phyloP scores from a whole-genome alignment of 2,888 invertebrate species.

The Mythimna impura region DNA sequence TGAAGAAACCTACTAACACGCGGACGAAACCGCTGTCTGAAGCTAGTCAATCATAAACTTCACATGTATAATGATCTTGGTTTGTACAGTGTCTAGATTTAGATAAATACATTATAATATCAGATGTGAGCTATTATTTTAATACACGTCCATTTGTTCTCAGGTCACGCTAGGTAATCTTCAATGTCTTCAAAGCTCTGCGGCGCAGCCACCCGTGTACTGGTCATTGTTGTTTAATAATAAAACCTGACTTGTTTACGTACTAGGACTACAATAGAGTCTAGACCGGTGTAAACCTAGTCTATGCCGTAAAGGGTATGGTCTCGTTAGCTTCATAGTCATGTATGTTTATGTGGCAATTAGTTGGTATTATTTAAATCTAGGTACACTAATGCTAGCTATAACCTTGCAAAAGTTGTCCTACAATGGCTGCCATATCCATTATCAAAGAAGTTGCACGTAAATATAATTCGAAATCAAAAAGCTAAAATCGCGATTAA shows the following conservation, averaged over 20 bases:
- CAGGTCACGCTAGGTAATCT: slow-evolving; percentile 46
- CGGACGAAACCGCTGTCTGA: too few species aligned
- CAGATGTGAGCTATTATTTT: slow-evolving; percentile 1
- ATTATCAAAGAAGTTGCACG: too few species aligned
- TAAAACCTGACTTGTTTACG: slow-evolving; percentile 32
- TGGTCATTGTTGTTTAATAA: slow-evolving; percentile 43
- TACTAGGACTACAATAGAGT: slow-evolving; percentile 12
- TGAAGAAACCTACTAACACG: too few species aligned
- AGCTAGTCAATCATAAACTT: too few species aligned
- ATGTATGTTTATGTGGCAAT: too few species aligned
- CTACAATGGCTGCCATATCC: too few species aligned
- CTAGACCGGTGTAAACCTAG: slow-evolving; percentile 28
- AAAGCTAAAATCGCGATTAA: too few species aligned
- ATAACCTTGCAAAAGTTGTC: too few species aligned
- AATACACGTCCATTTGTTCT: slow-evolving; percentile 28
- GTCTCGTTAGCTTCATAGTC: too few species aligned
- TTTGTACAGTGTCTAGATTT: background rate
- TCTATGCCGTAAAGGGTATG: background rate
- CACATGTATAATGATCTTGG: background rate
- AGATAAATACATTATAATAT: slow-evolving; percentile 2
- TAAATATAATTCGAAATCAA: too few species aligned
- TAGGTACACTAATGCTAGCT: too few species aligned
- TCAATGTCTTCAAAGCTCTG: slow-evolving; percentile 49
- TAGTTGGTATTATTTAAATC: too few species aligned
- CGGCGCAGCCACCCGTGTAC: slow-evolving; percentile 36